These are phyloP conservation scores for Mesopsocus fuscifrons DNA, from an alignment of 2,888 invertebrate genomes.

Conservation along the genomic window DNA sequence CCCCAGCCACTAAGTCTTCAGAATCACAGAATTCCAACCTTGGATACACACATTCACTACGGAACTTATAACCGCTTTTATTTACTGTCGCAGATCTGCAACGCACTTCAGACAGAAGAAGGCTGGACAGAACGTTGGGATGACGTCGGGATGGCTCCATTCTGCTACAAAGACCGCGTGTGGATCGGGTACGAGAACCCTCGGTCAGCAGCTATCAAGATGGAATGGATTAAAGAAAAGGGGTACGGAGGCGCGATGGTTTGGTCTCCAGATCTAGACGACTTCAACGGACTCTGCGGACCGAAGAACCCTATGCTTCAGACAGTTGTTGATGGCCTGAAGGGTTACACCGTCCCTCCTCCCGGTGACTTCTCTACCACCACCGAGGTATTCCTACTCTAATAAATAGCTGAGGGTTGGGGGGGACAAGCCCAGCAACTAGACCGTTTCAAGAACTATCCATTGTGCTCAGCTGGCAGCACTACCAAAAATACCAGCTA, in stretches of 20 bases:
- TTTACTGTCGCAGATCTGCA: constrained; percentile 74
- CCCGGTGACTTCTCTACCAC: constrained; percentile 20
- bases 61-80: too few species aligned
- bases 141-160: constrained; percentile 62
- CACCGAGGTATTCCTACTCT: constrained; percentile 18
- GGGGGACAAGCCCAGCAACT: too few species aligned
- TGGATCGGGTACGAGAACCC: constrained; percentile 84
- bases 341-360: constrained; percentile 26
- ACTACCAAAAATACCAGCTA: too few species aligned
- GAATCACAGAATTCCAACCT: too few species aligned
- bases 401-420: too few species aligned
- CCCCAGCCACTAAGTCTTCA: too few species aligned
- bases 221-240: constrained; percentile 69
- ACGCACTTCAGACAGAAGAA: constrained; percentile 44
- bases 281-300: constrained; percentile 69
- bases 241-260: constrained; percentile 79
- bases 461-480: too few species aligned
- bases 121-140: constrained; percentile 78
- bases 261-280: constrained; percentile 88
- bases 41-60: too few species aligned
- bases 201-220: constrained; percentile 66
- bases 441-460: too few species aligned
- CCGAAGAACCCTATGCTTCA: constrained; percentile 53
- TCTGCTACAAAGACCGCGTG: constrained; percentile 51
- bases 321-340: constrained; percentile 53